Base-by-base conservation (phyloP, 2,113 vertebrate genomes). In the Trichomycterus rosablanca region DNA sequence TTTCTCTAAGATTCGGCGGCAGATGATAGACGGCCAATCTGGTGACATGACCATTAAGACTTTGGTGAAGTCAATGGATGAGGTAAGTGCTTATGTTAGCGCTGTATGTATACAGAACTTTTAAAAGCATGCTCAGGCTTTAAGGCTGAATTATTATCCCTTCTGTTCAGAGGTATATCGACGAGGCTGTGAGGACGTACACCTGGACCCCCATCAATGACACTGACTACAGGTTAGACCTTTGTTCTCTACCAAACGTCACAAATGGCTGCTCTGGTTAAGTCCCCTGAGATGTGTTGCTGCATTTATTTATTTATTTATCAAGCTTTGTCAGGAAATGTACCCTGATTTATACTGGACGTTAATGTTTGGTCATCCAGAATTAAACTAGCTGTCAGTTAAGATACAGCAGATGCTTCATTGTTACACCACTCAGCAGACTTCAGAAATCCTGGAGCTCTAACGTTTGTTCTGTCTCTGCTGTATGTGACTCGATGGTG, bases 121-220 rank as follows among this genome's bases (percentile, higher is more conserved):
- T 50, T 10, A 16, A 26, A 28, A n/a, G 7, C 1, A 4, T 12
- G n/a, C 11, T 11, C 14, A 15, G 11, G 2, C 23, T 22, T 55
- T 2, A 10, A 11, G 7, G 16, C 7, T 3, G 40, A 16, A 9
- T 56, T 28, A 9, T 57, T 45, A 7, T 70, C 8, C 4, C 42
- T 15, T 20, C 1, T 50, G 22, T 19, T 7, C 56, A 72, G 70
- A 87, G 89, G 76, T 99, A 99, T 86, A 91, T 99, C 39, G 95
- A 99, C 1, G 93, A 97, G 59, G 91, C 89, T 32, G 80, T 78
- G 43, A 85, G 95, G 45, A 91, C 88, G 20, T 99, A 99, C 77
- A 93, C 94, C 3, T 99, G 95, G 93, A 92, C 90, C 14, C 92
- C 94, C 22, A 91, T 99, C 74, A 91, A 95, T 66, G 94, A 92